Evolutionary conservation across 2,888 invertebrate genomes (phyloP).

Genomic region (Tillus elongatus): DNA sequence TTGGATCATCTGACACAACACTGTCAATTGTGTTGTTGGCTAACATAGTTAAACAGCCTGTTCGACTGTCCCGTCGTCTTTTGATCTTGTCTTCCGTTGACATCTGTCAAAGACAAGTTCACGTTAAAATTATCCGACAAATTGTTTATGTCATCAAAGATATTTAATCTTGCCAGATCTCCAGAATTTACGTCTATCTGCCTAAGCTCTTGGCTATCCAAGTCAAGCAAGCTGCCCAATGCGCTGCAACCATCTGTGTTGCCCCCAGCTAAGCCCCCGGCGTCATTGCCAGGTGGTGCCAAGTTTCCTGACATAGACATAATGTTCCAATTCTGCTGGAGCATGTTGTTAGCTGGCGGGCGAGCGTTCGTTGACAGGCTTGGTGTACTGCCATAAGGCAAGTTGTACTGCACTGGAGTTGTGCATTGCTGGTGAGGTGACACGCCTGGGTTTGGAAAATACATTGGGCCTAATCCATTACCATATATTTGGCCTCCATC

Average conservation of each 20-base stretch:
- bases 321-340: constrained; percentile 19
- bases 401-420: background rate
- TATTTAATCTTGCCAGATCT: constrained; percentile 30
- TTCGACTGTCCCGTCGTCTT: too few relatives aligned
- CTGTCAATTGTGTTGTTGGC: too few relatives aligned
- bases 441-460: background rate
- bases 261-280: constrained; percentile 10
- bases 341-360: constrained; percentile 15
- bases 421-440: background rate
- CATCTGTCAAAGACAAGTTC: too few relatives aligned
- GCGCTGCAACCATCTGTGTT: constrained; percentile 22
- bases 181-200: constrained; percentile 38
- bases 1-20: too few relatives aligned
- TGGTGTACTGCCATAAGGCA: background rate
- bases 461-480: background rate
- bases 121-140: too few relatives aligned
- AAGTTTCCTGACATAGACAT: constrained; percentile 9
- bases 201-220: constrained; percentile 43
- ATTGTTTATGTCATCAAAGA: constrained; percentile 34
- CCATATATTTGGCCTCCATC: background rate
- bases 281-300: constrained; percentile 4
- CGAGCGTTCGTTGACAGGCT: constrained; percentile 5
- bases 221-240: constrained; percentile 37
- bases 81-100: too few relatives aligned
- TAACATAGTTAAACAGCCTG: too few relatives aligned